Evolutionary conservation across 2,113 vertebrate species (phyloP), one percentile per base, ranked within the genome.

Genomic region (Orientallactaga bullata): DNA sequence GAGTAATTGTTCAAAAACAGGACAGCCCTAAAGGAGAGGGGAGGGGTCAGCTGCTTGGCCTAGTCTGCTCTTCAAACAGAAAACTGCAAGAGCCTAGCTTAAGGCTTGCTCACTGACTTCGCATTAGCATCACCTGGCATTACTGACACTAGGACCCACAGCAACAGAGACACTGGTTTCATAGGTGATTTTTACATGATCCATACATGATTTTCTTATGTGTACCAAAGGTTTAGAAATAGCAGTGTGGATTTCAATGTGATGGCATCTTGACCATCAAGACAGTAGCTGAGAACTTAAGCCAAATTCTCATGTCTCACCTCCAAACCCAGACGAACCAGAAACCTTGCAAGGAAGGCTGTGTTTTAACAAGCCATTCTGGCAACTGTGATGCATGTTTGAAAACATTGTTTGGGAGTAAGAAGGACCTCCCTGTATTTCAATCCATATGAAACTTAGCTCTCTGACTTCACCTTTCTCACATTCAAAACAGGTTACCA

Each of bases 381-480:
- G 39, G 55, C 8, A 51, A 87, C 47, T 93, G 20, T 78, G 12
- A 84, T 60, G n/a, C 37, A 66, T 15, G 83, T 90, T 83, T 32
- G 61, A 79, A 97, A 90, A 7, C 37, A 90, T 42, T 66, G 26
- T 37, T 60, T 55, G 78, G 37, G 11, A 32, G 26, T 39, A 61
- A 83, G 80, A 85, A 89, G 24, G 72, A 85, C 21, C 10, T 90
- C 7, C 26, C 17, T 80, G 11, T 32, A 35, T 71, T 93, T 71
- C 85, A 73, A 37, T 65, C 20, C 23, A 80, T 21, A 71, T 28
- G 26, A 90, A 39, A n/a, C 69, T 78, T 78, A 78, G 47, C 47
- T 82, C 51, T 85, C 81, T 88, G 71, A 66, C 39, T 83, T 96
- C 79, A 89, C 26, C 55, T 90, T 74, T 65, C 51, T 80, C 61